Evolutionary conservation across 1,140 invertebrate genomes (phyloP).

Genomic region (Thaumetopoea pityocampa): DNA sequence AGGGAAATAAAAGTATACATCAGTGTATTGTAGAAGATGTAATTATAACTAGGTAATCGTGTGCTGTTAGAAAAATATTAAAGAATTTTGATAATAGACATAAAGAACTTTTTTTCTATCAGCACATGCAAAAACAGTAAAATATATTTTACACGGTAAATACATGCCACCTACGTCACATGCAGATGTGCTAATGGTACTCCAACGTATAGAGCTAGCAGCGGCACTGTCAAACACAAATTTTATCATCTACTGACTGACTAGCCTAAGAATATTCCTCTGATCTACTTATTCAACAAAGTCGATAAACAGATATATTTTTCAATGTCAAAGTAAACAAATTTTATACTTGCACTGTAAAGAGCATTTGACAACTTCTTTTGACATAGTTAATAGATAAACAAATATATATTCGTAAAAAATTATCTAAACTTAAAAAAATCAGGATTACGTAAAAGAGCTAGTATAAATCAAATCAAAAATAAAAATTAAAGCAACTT

Average conservation of each 20-base stretch:
- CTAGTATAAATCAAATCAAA: too few species aligned
- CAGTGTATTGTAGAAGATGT: slow-evolving; percentile 21
- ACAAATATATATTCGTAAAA: neutral
- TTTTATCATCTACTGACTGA: too few species aligned
- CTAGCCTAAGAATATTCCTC: too few species aligned
- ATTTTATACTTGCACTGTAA: neutral
- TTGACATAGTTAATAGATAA: slow-evolving; percentile 2
- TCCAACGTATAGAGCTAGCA: slow-evolving; percentile 1
- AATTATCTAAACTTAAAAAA: neutral
- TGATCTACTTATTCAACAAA: too few species aligned
- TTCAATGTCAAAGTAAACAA: too few species aligned
- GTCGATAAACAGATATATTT: too few species aligned
- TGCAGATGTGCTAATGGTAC: slow-evolving; percentile 13
- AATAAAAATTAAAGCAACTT: too few species aligned
- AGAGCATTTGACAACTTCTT: neutral
- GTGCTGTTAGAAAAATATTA: slow-evolving; percentile 18
- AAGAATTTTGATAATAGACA: too few species aligned
- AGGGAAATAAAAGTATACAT: slow-evolving; percentile 52
- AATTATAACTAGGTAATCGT: neutral
- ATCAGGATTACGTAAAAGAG: slow-evolving; percentile 1
- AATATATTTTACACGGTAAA: slow-evolving; percentile 8
- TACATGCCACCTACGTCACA: slow-evolving; percentile 20
- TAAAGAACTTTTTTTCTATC: slow-evolving; percentile 12
- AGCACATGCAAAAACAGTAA: slow-evolving; percentile 14
- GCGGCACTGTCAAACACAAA: slow-evolving; percentile 2